phyloP scores from a whole-genome alignment of 2,888 invertebrate genomes.

The Temnothorax ravouxi region DNA sequence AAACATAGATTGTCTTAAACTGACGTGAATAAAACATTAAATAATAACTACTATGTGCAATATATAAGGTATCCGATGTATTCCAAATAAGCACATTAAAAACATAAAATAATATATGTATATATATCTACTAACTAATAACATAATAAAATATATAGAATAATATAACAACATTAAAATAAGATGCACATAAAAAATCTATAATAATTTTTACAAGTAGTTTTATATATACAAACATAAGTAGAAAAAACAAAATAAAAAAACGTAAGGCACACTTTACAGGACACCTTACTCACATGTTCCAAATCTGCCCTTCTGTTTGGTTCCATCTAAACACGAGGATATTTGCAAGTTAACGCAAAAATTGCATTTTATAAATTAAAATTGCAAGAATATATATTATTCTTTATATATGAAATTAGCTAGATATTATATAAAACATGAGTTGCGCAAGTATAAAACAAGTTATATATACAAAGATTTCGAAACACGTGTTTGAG shows the following conservation, averaged over 20 bases:
- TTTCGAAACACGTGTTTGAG: conserved; percentile 47
- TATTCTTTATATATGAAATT: conserved; percentile 3
- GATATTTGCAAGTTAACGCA: conserved; percentile 65
- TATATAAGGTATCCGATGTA: conserved; percentile 8
- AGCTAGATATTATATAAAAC: background rate
- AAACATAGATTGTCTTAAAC: conserved; percentile 16
- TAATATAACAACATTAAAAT: conserved; percentile 48
- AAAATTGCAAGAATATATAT: background rate
- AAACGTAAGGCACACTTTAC: conserved; percentile 70
- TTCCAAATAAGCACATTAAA: conserved; percentile 25
- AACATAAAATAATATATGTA: background rate
- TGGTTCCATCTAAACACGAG: conserved; percentile 92
- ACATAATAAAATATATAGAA: conserved; percentile 48
- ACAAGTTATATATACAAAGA: background rate
- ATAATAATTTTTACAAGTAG: conserved; percentile 14
- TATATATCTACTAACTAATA: conserved; percentile 45
- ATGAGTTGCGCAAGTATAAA: background rate
- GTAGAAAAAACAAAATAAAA: conserved; percentile 13
- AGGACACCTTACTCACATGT: conserved; percentile 90
- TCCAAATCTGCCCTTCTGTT: conserved; percentile 93
- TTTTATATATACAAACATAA: background rate
- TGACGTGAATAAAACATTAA: conserved; percentile 42
- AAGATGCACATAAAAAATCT: background rate
- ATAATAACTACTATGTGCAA: conserved; percentile 49
- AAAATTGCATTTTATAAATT: conserved; percentile 35